Percentiles rank a stretch among this genome's conserved stretches.
phyloP scores from a whole-genome alignment of 2,113 vertebrate genomes.

The Onychostoma macrolepis region DNA sequence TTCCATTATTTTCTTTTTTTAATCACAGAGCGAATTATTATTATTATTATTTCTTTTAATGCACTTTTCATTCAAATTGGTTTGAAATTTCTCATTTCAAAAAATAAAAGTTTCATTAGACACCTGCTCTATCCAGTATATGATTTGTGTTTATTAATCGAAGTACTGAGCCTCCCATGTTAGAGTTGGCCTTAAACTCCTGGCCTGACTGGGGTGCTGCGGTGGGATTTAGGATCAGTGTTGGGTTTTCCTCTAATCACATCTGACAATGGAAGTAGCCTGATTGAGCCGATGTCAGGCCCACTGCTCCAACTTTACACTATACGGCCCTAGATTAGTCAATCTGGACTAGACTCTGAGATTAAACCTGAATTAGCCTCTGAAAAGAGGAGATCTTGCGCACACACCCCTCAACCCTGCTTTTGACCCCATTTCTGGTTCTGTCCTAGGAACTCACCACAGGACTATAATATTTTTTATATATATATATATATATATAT shows the following conservation, averaged over 20 bases:
- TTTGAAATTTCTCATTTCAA: not conserved
- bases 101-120: not conserved
- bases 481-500: too few relatives aligned
- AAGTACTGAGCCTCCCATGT: not conserved
- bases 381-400: slow-evolving; percentile 27
- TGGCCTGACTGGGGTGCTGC: not conserved
- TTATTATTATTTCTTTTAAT: too few relatives aligned
- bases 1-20: not conserved
- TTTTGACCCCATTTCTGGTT: not conserved
- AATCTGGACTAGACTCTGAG: slow-evolving; percentile 52
- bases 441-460: not conserved
- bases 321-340: slow-evolving; percentile 37
- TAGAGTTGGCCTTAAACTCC: not conserved
- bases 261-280: slow-evolving; percentile 33
- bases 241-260: slow-evolving; percentile 45
- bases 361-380: slow-evolving; percentile 59
- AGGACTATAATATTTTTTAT: too few relatives aligned
- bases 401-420: not conserved
- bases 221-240: slow-evolving; percentile 37
- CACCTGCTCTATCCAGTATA: not conserved
- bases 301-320: slow-evolving; percentile 21
- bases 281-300: not conserved
- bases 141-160: not conserved
- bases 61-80: not conserved
- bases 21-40: too few relatives aligned